Base-by-base conservation (phyloP, 2,888 invertebrate species). In the Hypercompe scribonia region DNA sequence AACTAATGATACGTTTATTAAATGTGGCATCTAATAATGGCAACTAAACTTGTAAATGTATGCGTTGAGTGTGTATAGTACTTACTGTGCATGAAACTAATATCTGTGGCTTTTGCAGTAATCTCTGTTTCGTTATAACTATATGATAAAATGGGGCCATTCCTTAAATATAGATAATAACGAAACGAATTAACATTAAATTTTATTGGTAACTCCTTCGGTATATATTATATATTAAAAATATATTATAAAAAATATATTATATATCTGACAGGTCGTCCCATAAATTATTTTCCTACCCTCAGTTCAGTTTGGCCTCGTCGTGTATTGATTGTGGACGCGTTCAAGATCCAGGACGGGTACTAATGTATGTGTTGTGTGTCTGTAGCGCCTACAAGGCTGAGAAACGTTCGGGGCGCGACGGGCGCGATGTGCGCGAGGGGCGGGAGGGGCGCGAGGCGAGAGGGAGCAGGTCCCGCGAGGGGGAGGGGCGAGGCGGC, bases 361-460 rank as follows among this genome's bases (percentile, higher is more conserved):
- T 15, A 50, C 8, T 66, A 34, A 64, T 39, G 31, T 13, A 18
- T 39, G 31, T 31, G 7, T 15, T 63, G 73, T 72, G 46, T 75
- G 70, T 74, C 75, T 74, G 78, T 87, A 95, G 95, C 92, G 93
- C 94, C 89, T 94, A 93, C 93, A 93, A 92, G 92, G 93, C 90
- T 74, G 94, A 94, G 90, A 94, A 94, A 92, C 93, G 93, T 34
- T 54, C 82, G 73, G 87, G 87, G 69, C 87, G 89, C 65, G 82
- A 81, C 33, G 75, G 94, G 70, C 86, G 85, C 28, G 77, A 65
- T 58, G 76, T 73, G 72, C 76, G 81, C 69, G 74, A 78, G 78
- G 63, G 71, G 73, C 73, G 39, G 69, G 78, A 77, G 75, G 79
- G 77, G 76, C 75, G 77, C 71, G 78, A 74, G 76, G 72, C 68